Evolutionary conservation across 2,797 vertebrate species (phyloP).

Genomic region (Synanceia verrucosa): DNA sequence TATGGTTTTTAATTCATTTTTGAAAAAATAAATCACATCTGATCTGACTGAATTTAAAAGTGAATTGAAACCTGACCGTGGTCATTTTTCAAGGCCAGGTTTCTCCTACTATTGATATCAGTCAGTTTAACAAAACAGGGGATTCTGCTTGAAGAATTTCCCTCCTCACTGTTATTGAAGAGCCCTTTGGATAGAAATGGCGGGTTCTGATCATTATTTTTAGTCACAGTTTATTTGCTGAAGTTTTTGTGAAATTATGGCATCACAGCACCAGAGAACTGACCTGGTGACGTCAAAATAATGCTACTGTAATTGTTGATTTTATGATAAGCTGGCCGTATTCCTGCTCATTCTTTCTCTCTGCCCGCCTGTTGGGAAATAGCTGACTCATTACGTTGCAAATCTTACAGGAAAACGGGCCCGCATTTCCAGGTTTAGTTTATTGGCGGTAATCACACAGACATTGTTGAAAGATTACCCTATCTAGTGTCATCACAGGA

Average conservation of each 20-base stretch:
- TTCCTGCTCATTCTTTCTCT: neutral
- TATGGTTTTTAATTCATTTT: neutral
- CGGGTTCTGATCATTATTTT: neutral
- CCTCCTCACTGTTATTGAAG: neutral
- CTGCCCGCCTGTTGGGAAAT: neutral
- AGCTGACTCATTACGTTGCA: neutral
- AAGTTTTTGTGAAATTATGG: neutral
- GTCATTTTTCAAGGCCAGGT: neutral
- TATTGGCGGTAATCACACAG: neutral
- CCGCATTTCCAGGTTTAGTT: neutral
- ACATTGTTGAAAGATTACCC: neutral
- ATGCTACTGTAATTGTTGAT: neutral
- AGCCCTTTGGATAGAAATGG: neutral
- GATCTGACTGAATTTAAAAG: neutral
- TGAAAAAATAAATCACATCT: neutral
- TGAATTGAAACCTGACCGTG: neutral
- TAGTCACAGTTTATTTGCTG: neutral
- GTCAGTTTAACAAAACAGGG: neutral
- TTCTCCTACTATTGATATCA: neutral
- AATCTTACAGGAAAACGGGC: neutral
- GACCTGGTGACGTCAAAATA: neutral
- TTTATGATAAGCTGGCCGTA: neutral
- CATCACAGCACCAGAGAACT: neutral
- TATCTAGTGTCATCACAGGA: neutral
- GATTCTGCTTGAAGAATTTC: slow-evolving; percentile 6